Base-by-base conservation (phyloP, 2,797 vertebrate genomes). In the Pelobates cultripes region DNA sequence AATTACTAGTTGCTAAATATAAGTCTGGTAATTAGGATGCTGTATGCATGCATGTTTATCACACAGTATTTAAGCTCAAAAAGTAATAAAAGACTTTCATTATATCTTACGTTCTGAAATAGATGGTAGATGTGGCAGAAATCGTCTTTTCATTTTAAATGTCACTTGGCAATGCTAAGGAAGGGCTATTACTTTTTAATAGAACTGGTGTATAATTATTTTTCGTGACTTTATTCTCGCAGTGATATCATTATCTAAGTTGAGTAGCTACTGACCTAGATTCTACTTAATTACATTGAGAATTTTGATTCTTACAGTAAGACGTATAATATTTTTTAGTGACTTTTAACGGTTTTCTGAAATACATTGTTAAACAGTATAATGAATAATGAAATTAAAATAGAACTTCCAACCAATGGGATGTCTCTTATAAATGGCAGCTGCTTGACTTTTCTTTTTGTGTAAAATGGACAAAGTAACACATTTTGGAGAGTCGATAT, bases 1-100 rank as follows among this genome's bases (percentile, higher is more conserved):
- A 91, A 93, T 93, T 89, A 91, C 84, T 80, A 76, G 72, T 86
- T 87, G 89, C 89, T 90, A 88, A 88, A 87, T 91, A 88, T 89
- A 90, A 88, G 84, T 81, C 86, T 70, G 85, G 82, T 86, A 83
- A 87, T 88, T 91, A 88, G 86, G 66, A 79, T 74, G 76, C 85
- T 55, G 55, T 67, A 78, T 77, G 79, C 61, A 28, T 86, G 78
- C 75, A 71, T 86, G 80, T 91, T 91, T 93, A 88, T 90, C 81
- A 82, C 63, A 2, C 9, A 72, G 81, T 70, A 88, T 85, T 88
- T 90, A 84, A 47, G 15, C 63, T 83, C 82, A 72, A 85, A 88
- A 73, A 88, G 78, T 86, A 86, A 88, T 84, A 67, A 61, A 61
- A 76, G 0, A 0, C 83, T 86, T 87, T 87, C 78, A 68, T 83